A percentile compares a stretch with the other conserved stretches of the same genome.
Conservation (phyloP, 2,888 invertebrate genomes). For the Drosophila helvetica region DNA sequence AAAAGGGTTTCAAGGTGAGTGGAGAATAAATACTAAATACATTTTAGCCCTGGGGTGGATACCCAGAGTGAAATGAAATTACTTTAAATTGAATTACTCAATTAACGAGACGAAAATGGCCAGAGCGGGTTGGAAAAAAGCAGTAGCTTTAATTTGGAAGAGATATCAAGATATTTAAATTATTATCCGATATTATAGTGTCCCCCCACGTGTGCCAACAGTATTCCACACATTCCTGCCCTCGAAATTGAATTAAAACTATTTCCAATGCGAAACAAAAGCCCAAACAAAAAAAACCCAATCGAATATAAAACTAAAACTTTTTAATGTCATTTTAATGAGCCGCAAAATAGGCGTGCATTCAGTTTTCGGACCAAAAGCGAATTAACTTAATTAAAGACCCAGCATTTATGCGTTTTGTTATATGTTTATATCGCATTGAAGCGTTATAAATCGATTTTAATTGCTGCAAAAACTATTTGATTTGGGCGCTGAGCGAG, state of each 20-base stretch:
- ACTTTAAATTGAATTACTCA: background rate
- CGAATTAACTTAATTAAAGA: conserved; percentile 66
- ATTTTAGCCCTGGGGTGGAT: background rate
- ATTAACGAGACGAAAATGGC: background rate
- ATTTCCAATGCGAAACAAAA: conserved; percentile 24
- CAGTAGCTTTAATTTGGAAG: too few species aligned
- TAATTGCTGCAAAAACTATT: conserved; percentile 48
- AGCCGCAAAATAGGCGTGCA: conserved; percentile 63
- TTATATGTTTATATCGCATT: conserved; percentile 9
- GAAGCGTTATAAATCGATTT: conserved; percentile 53
- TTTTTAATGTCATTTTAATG: conserved; percentile 76
- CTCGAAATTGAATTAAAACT: background rate
- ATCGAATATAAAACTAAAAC: conserved; percentile 33
- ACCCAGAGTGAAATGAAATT: background rate
- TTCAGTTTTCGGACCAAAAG: conserved; percentile 57
- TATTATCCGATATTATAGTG: background rate
- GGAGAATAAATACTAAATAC: background rate
- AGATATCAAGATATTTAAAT: too few species aligned
- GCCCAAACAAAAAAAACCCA: conserved; percentile 19
- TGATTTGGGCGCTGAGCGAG: conserved; percentile 14
- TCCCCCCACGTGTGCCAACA: background rate
- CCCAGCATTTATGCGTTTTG: conserved; percentile 22
- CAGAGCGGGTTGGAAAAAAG: too few species aligned
- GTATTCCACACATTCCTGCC: too few species aligned
- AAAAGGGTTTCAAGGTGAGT: background rate